Base-by-base conservation (phyloP, 2,113 vertebrate species). In the Halcyon senegalensis region DNA sequence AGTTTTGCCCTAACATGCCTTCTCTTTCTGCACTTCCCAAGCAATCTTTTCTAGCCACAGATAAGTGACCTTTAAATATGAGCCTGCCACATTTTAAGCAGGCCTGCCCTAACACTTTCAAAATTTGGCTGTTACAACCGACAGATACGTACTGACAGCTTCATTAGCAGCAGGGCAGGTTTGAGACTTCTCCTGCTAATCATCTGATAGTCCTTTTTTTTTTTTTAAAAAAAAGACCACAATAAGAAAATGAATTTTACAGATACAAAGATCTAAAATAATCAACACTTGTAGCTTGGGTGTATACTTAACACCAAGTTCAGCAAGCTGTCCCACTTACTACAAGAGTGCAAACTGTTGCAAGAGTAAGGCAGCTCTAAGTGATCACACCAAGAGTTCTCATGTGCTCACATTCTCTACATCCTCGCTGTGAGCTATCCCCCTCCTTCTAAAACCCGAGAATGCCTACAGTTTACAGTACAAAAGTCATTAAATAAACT, bases 401-500 rank as follows among this genome's bases (percentile, higher is more conserved):
- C 12, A 18, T 3, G 19, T 30, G 59, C 43, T 21, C 39, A 19
- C 55, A 30, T 37, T 79, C 64, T 44, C 62, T 12, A 2, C 58
- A 69, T 75, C 56, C 74, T 62, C 8, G 25, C 43, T 24, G 7
- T 2, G 30, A 89, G 72, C 60, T 31, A 33, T 24, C 74, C 64
- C 41, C 60, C 53, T 50, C n/a, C 48, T 75, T 33, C 74, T 69
- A 44, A 84, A 95, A 84, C 3, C 18, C 1, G 1, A 44, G 62
- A 89, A 91, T 15, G 15, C 20, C 94, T 44, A 48, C 35, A 60
- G 90, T 93, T 96, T 93, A 84, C 28, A 89, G 66, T 79, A 87
- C 10, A 46, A 56, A 92, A 95, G 60, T 46, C 50, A 82, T 66
- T 93, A 95, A 93, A 92, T 87, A 93, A 96, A 94, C 94, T 7